Evolutionary conservation across 2,888 invertebrate genomes (phyloP), one percentile per base, ranked within the genome.

Genomic region (Salticus scenicus): DNA sequence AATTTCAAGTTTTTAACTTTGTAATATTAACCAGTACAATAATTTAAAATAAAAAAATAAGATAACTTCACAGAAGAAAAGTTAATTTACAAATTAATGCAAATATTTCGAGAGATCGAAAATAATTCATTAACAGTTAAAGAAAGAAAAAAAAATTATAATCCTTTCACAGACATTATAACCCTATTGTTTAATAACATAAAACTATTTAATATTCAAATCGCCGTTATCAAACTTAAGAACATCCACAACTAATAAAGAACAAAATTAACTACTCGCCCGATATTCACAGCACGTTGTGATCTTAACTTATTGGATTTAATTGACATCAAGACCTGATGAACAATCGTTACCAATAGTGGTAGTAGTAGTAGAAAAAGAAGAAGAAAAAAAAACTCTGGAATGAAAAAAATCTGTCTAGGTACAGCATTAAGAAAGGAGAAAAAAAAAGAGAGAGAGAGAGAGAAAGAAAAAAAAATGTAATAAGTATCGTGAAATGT

Each of bases 401-500:
- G 17, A 47, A 47, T 10, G 17, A 47, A 47, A 47, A 47, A 47
- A 47, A 47, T 17, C 12, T 14, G 14, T 5, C 47, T n/a, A 47
- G 17, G 24, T 24, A 24, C 24, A 24, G 57, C 57, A 24, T 17
- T n/a, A n/a, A n/a, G n/a, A n/a, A n/a, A n/a, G n/a, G 24, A 17
- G 57, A 17, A 57, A 57, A 57, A 24, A 57, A 57, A 47, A 47
- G 17, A 12, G 10, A 5, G 14, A 12, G 8, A 47, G 17, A 47
- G 17, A 47, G 17, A 57, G 24, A 4, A 24, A 57, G 17, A 24
- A 57, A 57, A 57, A 57, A 57, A n/a, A 5, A n/a, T 24, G 57
- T 24, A 57, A 57, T 57, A 57, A 57, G 57, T 24, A 57, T 57
- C 57, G 57, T 57, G 57, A 57, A 57, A 57, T 57, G 57, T 24